phyloP scores from a whole-genome alignment of 1,140 invertebrate genomes.

The Drosophila murphyi region DNA sequence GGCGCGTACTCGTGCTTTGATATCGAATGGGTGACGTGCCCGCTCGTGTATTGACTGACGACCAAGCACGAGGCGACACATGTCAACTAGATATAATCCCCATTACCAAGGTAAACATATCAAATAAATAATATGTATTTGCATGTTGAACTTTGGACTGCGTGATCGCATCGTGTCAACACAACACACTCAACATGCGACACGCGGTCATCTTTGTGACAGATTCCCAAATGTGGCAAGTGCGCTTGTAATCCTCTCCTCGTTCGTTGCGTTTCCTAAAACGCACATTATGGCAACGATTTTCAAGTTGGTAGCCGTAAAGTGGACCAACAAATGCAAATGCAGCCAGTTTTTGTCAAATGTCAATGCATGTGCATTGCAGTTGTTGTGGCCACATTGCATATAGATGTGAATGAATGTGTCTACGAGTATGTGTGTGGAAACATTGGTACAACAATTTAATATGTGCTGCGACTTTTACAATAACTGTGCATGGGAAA shows the following conservation, averaged over 20 bases:
- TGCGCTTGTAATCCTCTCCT: conserved; percentile 3
- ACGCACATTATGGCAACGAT: conserved; percentile 48
- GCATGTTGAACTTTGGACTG: neutral
- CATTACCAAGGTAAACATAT: no score
- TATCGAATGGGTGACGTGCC: neutral
- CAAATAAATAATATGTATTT: neutral
- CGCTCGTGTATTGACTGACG: neutral
- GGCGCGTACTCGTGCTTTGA: neutral
- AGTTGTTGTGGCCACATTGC: neutral
- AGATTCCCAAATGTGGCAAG: conserved; percentile 40
- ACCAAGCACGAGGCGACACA: neutral
- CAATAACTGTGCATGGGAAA: conserved; percentile 41
- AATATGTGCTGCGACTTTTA: conserved; percentile 29
- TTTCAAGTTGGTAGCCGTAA: conserved; percentile 67
- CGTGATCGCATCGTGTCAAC: neutral
- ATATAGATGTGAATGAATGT: neutral
- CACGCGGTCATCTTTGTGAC: neutral
- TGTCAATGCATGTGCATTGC: conserved; percentile 29
- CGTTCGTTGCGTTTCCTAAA: conserved; percentile 19
- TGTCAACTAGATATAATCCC: neutral
- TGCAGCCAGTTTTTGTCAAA: conserved; percentile 51
- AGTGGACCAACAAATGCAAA: conserved; percentile 63
- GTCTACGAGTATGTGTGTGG: neutral
- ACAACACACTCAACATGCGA: neutral
- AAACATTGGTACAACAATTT: conserved; percentile 8